Evolutionary conservation across 2,113 vertebrate species (phyloP).

Genomic region (Athene cunicularia): DNA sequence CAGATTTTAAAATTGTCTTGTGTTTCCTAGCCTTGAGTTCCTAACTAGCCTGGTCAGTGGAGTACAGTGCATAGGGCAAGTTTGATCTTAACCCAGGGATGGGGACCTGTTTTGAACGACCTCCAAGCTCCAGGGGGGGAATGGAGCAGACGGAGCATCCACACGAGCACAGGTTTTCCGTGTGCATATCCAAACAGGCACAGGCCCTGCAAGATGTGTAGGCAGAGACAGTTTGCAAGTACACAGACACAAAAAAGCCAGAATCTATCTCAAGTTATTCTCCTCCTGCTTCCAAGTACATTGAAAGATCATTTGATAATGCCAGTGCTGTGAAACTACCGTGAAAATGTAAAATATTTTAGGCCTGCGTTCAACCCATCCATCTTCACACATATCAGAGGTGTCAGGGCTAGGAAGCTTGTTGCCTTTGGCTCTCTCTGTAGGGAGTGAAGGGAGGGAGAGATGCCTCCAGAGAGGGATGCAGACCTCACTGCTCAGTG

Average conservation of each 20-base stretch:
- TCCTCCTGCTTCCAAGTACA: slow-evolving; percentile 44
- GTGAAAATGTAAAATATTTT: slow-evolving; percentile 60
- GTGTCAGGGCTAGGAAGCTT: slow-evolving; percentile 41
- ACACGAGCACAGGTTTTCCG: fast-evolving
- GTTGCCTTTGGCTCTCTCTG: slow-evolving; percentile 22
- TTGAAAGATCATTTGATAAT: slow-evolving; percentile 22
- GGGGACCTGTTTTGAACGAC: neutral
- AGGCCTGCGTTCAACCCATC: slow-evolving; percentile 37
- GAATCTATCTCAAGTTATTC: slow-evolving; percentile 26
- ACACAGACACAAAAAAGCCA: slow-evolving; percentile 32
- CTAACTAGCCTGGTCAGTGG: neutral
- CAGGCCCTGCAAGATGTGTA: slow-evolving; percentile 13
- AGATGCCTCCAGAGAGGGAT: neutral
- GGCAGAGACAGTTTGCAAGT: slow-evolving; percentile 54
- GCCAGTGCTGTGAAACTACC: slow-evolving; percentile 46
- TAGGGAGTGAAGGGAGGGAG: neutral
- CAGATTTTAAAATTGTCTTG: neutral
- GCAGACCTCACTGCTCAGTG: neutral
- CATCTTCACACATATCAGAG: slow-evolving; percentile 53
- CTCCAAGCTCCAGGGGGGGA: neutral
- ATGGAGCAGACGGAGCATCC: neutral
- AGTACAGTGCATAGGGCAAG: neutral
- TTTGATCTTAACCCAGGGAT: neutral
- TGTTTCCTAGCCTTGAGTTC: neutral
- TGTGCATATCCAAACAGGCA: neutral